A percentile compares a stretch with the other conserved stretches of the same genome.
Evolutionary conservation across 2,888 invertebrate genomes (phyloP).

Genomic region (Dryobotodes eremita): DNA sequence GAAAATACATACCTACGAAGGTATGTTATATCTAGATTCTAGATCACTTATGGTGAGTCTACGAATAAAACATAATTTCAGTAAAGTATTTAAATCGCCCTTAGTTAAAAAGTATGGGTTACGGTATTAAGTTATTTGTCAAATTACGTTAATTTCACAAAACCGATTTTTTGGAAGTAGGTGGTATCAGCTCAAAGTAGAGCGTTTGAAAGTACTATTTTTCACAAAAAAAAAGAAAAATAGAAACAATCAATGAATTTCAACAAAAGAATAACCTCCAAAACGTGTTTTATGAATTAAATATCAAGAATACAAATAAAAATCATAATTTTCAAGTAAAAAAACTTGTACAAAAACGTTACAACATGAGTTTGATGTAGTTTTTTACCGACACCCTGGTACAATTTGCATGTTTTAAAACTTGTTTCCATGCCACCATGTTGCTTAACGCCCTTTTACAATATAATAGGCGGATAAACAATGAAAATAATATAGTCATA

Average conservation of each 20-base stretch:
- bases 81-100: background rate
- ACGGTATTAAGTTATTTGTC: background rate
- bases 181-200: background rate
- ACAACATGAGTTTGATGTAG: conserved; percentile 8
- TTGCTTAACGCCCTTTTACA: conserved; percentile 21
- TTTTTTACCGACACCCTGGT: conserved; percentile 46
- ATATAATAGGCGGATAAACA: background rate
- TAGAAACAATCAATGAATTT: conserved; percentile 17
- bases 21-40: background rate
- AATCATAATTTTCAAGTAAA: background rate
- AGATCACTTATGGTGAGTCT: background rate
- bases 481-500: too few species aligned
- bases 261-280: conserved; percentile 10
- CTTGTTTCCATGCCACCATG: conserved; percentile 41
- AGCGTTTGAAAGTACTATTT: background rate
- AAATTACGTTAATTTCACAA: background rate
- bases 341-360: conserved; percentile 26
- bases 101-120: background rate
- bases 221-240: background rate
- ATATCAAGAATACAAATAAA: conserved; percentile 24
- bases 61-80: background rate
- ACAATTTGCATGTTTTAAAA: conserved; percentile 53
- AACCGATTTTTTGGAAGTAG: background rate
- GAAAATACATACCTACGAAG: background rate
- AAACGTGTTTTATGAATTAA: conserved; percentile 17